Base-by-base conservation (phyloP, 2,113 vertebrate genomes). In the Antechinus stuartii region DNA sequence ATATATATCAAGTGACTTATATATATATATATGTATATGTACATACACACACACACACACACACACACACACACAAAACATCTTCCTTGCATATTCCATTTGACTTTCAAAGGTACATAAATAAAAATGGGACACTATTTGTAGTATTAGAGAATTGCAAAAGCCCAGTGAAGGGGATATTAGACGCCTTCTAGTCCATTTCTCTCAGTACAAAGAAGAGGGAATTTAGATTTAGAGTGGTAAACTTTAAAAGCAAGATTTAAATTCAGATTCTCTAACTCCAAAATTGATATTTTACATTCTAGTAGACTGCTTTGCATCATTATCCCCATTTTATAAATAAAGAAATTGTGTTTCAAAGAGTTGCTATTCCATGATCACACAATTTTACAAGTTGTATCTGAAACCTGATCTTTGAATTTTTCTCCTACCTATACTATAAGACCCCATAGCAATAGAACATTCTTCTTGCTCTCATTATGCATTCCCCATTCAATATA, bases 361-460 rank as follows among this genome's bases (percentile, higher is more conserved):
- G n/a, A 42, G 2, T 8, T 84, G 2, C 8, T 42, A 42, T 0
- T 2, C n/a, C 16, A 23, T 42, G n/a, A 19, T 42, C 16, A 2
- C 61, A 76, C 6, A 23, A 84, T 84, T 84, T 84, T n/a, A 42
- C 35, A 84, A 84, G 19, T 8, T 84, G n/a, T 0, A 42, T 84
- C n/a, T 84, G 16, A 84, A 84, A n/a, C n/a, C 35, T 23, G 7
- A 42, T 84, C 7, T 42, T 23, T 84, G 16, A 42, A 84, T 84
- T 84, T 42, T n/a, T 84, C 7, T n/a, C 16, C 16, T 6, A 84
- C 42, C 16, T 42, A 23, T 84, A 8, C 68, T 84, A 22, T 84
- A 84, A 84, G 6, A 1, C n/a, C 6, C 35, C 68, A 42, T 42
- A 23, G n/a, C 68, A 84, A 42, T 42, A 84, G n/a, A 84, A 42